phyloP scores from a whole-genome alignment of 2,888 invertebrate genomes.

The Phasia obesa region DNA sequence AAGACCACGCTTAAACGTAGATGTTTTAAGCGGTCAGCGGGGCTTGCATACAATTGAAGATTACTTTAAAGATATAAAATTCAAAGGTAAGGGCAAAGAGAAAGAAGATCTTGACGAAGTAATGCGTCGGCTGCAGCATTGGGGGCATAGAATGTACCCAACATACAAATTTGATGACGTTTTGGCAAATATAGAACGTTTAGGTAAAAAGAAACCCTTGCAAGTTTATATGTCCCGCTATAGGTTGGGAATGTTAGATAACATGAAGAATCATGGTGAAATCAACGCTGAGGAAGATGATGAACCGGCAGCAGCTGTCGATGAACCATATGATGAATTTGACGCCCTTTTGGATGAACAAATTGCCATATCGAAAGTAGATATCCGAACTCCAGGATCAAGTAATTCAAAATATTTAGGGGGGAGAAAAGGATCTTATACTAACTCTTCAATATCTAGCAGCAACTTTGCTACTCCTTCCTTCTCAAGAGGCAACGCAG shows the following conservation, averaged over 20 bases:
- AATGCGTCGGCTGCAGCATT: constrained; percentile 93
- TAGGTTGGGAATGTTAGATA: constrained; percentile 83
- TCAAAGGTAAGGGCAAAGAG: constrained; percentile 91
- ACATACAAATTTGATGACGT: constrained; percentile 94
- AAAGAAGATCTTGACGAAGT: constrained; percentile 90
- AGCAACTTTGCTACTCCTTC: constrained; percentile 77
- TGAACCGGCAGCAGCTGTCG: constrained; percentile 75
- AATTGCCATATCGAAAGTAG: constrained; percentile 84
- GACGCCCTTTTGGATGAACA: constrained; percentile 86
- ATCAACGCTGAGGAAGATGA: constrained; percentile 83
- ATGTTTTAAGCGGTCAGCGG: constrained; percentile 87
- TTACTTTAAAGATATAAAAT: constrained; percentile 91
- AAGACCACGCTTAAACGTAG: constrained; percentile 86
- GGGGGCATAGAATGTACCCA: constrained; percentile 96
- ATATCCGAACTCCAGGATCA: constrained; percentile 77
- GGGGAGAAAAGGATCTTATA: constrained; percentile 26
- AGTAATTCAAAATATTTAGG: constrained; percentile 64
- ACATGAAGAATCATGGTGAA: constrained; percentile 78
- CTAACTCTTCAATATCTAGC: constrained; percentile 64
- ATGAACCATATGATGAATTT: constrained; percentile 85
- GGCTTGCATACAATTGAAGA: constrained; percentile 92
- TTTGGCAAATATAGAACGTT: constrained; percentile 89
- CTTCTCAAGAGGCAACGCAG: constrained; percentile 75
- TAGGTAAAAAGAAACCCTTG: constrained; percentile 91
- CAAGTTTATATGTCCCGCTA: constrained; percentile 87